phyloP scores from a whole-genome alignment of 2,113 vertebrate species.

The Alethe castanea region DNA sequence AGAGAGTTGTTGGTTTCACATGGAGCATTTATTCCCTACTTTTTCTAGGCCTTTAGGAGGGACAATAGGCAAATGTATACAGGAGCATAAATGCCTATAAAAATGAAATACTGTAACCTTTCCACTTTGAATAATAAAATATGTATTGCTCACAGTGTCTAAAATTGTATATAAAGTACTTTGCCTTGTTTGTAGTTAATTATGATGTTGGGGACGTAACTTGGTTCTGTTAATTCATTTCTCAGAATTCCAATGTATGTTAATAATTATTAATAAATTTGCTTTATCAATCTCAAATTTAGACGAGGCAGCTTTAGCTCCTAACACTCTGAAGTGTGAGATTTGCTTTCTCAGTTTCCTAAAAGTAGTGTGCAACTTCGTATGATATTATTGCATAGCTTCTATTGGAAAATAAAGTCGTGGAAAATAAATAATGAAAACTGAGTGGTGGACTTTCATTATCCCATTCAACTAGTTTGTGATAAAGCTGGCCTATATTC shows the following conservation, averaged over 20 bases:
- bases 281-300: neutral
- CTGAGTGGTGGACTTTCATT: neutral
- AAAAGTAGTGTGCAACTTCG: neutral
- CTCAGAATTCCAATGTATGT: constrained; percentile 31
- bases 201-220: constrained; percentile 27
- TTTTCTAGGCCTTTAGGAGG: neutral
- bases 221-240: constrained; percentile 56
- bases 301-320: constrained; percentile 19
- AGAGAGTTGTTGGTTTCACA: neutral
- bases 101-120: neutral
- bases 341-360: neutral
- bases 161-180: neutral
- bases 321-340: neutral
- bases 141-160: neutral
- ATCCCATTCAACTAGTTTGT: neutral
- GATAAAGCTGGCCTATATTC: neutral
- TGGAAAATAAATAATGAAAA: neutral
- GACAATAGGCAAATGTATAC: neutral
- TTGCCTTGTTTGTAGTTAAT: constrained; percentile 41
- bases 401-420: neutral
- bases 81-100: neutral
- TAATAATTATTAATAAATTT: constrained; percentile 53
- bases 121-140: constrained; percentile 9
- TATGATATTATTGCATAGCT: neutral
- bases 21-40: neutral